phyloP scores from a whole-genome alignment of 1,140 invertebrate genomes.

The Polyergus mexicanus region DNA sequence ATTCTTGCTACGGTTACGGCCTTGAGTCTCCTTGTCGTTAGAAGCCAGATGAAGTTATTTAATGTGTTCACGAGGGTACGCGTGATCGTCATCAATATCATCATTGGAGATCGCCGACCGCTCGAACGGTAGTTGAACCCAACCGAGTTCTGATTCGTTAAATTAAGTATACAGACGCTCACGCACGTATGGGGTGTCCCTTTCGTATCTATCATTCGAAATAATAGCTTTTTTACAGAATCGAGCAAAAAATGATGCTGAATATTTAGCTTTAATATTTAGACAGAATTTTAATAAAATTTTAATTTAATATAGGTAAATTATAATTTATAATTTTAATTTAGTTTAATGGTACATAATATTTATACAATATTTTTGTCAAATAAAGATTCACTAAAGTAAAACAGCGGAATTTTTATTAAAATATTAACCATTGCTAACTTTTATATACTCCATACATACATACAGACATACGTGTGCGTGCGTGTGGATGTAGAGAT shows the following conservation, averaged over 20 bases:
- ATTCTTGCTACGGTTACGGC: constrained; percentile 29
- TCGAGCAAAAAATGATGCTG: constrained; percentile 3
- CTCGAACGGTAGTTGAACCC: constrained; percentile 81
- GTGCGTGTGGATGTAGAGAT: constrained; percentile 1
- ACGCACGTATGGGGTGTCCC: constrained; percentile 29
- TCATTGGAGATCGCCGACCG: constrained; percentile 59
- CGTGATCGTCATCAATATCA: constrained; percentile 62
- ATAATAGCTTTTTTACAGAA: constrained; percentile 10
- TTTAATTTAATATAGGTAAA: constrained; percentile 1
- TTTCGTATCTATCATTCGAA: constrained; percentile 13
- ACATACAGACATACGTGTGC: neutral
- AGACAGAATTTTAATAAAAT: neutral
- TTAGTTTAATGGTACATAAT: neutral
- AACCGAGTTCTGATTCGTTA: constrained; percentile 73
- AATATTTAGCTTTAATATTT: constrained; percentile 2
- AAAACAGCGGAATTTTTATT: neutral
- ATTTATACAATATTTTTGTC: neutral
- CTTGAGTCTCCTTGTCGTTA: constrained; percentile 50
- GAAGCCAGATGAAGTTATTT: constrained; percentile 59
- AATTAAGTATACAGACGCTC: constrained; percentile 70
- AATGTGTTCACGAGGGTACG: constrained; percentile 64
- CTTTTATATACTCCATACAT: neutral
- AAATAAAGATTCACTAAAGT: neutral
- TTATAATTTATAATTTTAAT: neutral
- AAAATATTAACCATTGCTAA: neutral